Conservation (phyloP, 2,888 invertebrate genomes). For the Protonemura montana region DNA sequence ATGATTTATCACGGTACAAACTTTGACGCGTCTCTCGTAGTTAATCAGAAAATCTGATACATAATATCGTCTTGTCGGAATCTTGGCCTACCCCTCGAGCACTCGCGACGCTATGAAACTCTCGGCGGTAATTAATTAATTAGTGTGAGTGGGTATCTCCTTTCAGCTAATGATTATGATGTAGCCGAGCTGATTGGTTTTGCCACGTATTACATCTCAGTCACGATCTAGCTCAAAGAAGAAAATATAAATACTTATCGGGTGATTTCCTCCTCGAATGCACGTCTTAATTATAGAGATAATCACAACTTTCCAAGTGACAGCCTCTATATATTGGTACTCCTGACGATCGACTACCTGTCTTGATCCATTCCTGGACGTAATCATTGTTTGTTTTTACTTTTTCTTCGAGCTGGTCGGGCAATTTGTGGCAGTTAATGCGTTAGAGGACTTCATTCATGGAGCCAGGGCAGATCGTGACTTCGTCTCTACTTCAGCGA, state of each 20-base stretch:
- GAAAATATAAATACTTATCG: conserved; percentile 24
- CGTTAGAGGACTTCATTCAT: background rate
- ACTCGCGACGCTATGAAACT: background rate
- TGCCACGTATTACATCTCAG: conserved; percentile 27
- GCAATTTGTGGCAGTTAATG: background rate
- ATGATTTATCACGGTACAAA: conserved; percentile 33
- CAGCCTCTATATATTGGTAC: background rate
- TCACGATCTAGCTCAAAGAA: conserved; percentile 35
- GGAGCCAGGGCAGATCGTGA: background rate
- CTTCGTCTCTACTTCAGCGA: background rate
- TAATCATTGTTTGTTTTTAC: conserved; percentile 7
- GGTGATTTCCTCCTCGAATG: conserved; percentile 18
- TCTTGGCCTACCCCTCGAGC: conserved; percentile 28
- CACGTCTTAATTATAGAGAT: background rate
- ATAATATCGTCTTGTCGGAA: conserved; percentile 30
- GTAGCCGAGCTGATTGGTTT: conserved; percentile 28
- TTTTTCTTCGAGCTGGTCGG: background rate
- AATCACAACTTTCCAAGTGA: conserved; percentile 12
- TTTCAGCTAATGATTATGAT: conserved; percentile 40
- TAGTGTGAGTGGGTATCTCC: conserved; percentile 37
- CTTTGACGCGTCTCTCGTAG: conserved; percentile 30
- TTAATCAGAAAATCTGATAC: conserved; percentile 36
- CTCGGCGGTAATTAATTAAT: conserved; percentile 35
- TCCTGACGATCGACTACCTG: background rate
- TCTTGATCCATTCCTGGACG: background rate